Conservation (phyloP, 1,140 invertebrate species). For the Aricia agestis region DNA sequence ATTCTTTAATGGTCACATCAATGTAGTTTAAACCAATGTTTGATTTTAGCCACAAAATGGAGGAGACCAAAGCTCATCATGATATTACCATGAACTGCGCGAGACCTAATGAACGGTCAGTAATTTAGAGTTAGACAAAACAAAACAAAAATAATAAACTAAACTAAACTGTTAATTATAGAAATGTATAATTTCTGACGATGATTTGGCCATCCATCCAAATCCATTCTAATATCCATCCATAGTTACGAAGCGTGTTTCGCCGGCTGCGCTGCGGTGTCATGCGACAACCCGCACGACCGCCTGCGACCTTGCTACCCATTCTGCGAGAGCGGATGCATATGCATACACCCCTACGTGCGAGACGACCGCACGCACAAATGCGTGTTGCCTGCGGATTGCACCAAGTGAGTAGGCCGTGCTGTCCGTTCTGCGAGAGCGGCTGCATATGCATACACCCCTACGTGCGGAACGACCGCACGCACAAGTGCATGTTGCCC, state of each 20-base stretch:
- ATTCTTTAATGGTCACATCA: background rate
- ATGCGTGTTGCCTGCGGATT: constrained; percentile 59
- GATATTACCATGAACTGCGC: constrained; percentile 52
- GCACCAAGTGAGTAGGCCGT: constrained; percentile 49
- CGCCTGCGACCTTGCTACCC: constrained; percentile 63
- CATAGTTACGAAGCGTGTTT: constrained; percentile 61
- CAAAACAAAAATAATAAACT: too few relatives aligned
- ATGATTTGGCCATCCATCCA: background rate
- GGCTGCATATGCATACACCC: constrained; percentile 47
- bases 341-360: constrained; percentile 59
- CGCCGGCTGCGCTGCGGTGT: constrained; percentile 59
- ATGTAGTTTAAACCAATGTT: background rate
- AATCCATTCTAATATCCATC: background rate
- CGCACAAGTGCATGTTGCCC: constrained; percentile 61
- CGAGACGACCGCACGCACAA: constrained; percentile 66
- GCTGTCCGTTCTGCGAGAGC: background rate
- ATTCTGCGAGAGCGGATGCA: constrained; percentile 64
- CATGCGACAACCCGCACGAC: constrained; percentile 65
- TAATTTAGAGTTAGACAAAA: background rate
- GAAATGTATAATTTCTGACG: too few relatives aligned
- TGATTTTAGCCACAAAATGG: constrained; percentile 37
- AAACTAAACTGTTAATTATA: too few relatives aligned
- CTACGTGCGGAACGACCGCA: constrained; percentile 60
- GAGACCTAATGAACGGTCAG: constrained; percentile 57
- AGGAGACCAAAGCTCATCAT: constrained; percentile 39